phyloP scores from a whole-genome alignment of 2,113 vertebrate species.

The Corythornis madagascariensis region DNA sequence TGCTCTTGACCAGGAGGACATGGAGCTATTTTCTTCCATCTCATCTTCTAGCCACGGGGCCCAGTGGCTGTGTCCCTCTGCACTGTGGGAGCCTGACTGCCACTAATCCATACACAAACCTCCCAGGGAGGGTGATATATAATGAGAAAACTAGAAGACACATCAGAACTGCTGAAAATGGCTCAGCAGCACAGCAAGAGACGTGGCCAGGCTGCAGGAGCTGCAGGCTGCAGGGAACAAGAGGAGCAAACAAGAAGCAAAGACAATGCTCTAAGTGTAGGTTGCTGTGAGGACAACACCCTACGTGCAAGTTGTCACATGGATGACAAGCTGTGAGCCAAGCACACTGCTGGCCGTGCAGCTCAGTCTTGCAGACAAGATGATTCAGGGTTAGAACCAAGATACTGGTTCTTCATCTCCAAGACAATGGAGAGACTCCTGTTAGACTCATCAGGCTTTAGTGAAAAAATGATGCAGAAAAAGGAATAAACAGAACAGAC shows the following conservation, averaged over 20 bases:
- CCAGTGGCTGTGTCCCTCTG: fast-evolving
- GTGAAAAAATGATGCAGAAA: neutral
- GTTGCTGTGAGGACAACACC: neutral
- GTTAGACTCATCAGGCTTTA: neutral
- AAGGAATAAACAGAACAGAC: neutral
- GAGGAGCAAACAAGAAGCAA: neutral
- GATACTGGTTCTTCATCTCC: neutral
- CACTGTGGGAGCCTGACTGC: neutral
- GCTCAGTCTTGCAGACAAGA: neutral
- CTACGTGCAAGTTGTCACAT: neutral
- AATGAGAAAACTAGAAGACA: neutral
- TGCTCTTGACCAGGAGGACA: neutral
- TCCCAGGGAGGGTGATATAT: neutral
- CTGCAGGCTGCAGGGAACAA: fast-evolving
- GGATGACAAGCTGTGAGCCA: neutral
- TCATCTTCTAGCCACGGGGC: neutral
- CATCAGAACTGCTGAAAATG: neutral
- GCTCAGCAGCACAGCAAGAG: neutral
- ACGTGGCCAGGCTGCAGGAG: neutral
- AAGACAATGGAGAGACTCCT: neutral
- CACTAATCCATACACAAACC: neutral
- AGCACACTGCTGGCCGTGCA: neutral
- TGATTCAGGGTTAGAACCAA: neutral
- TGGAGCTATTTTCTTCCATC: neutral
- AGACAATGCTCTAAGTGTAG: neutral